A percentile compares a stretch with the other conserved stretches of the same genome.
Conservation (phyloP, 2,113 vertebrate species). For the Protobothrops mucrosquamatus region DNA sequence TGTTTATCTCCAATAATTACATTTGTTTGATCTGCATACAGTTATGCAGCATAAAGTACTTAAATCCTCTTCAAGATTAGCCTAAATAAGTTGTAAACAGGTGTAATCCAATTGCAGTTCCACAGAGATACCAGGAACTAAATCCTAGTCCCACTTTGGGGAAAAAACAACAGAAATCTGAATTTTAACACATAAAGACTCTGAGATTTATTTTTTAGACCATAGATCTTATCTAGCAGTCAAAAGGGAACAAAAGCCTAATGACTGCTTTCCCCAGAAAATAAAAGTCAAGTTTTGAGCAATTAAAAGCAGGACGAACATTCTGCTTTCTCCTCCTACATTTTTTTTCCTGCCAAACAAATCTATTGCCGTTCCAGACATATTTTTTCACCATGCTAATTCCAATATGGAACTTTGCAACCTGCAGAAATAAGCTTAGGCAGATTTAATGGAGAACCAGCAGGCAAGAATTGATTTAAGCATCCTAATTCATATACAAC, state of each 20-base stretch:
- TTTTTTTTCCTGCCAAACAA: not conserved
- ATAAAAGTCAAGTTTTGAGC: not conserved
- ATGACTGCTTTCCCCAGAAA: not conserved
- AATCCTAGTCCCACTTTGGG: not conserved
- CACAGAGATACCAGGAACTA: not conserved
- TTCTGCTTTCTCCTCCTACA: not conserved
- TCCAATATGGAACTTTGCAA: not conserved
- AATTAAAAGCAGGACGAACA: not conserved
- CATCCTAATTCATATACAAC: too few species aligned
- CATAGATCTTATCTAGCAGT: not conserved
- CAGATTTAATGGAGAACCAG: not conserved
- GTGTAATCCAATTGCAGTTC: not conserved
- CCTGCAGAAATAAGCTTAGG: not conserved
- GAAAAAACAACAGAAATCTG: not conserved
- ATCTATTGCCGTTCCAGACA: not conserved
- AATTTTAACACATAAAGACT: not conserved
- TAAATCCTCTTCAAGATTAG: not conserved
- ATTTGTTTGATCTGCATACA: not conserved
- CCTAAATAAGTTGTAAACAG: not conserved
- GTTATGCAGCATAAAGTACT: not conserved
- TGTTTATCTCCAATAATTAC: not conserved
- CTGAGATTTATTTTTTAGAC: not conserved
- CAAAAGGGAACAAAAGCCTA: not conserved
- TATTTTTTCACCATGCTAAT: not conserved
- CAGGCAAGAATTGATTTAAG: not conserved